phyloP scores from a whole-genome alignment of 2,888 invertebrate genomes.

The Cantharis nigra region DNA sequence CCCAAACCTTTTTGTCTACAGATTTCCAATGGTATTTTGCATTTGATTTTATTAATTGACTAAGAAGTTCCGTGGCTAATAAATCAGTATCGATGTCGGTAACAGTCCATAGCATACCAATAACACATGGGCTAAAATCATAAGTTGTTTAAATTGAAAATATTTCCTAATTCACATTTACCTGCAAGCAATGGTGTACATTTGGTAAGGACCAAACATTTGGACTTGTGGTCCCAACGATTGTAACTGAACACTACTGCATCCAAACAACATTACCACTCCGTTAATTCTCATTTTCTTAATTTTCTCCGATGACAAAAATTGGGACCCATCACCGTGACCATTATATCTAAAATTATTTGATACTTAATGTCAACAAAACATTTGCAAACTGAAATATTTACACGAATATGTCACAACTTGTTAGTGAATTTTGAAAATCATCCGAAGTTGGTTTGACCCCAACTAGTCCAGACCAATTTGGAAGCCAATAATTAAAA shows the following conservation, averaged over 20 bases:
- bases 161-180: constrained; percentile 29
- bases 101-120: constrained; percentile 60
- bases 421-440: constrained; percentile 58
- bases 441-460: constrained; percentile 59
- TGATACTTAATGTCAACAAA: background rate
- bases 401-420: constrained; percentile 65
- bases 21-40: constrained; percentile 55
- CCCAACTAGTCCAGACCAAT: constrained; percentile 56
- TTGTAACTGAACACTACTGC: constrained; percentile 58
- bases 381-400: constrained; percentile 36
- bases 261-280: constrained; percentile 70
- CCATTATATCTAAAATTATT: constrained; percentile 64
- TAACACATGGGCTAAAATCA: constrained; percentile 55
- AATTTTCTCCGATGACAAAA: constrained; percentile 61
- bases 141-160: background rate
- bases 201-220: constrained; percentile 56
- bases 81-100: constrained; percentile 59
- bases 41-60: constrained; percentile 55
- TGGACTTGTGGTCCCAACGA: constrained; percentile 57
- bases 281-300: constrained; percentile 61
- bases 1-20: constrained; percentile 56
- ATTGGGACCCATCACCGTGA: constrained; percentile 70
- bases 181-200: constrained; percentile 56
- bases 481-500: constrained; percentile 57
- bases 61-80: constrained; percentile 57